Evolutionary conservation across 2,888 invertebrate species (phyloP).

Genomic region (Phortica okadai): DNA sequence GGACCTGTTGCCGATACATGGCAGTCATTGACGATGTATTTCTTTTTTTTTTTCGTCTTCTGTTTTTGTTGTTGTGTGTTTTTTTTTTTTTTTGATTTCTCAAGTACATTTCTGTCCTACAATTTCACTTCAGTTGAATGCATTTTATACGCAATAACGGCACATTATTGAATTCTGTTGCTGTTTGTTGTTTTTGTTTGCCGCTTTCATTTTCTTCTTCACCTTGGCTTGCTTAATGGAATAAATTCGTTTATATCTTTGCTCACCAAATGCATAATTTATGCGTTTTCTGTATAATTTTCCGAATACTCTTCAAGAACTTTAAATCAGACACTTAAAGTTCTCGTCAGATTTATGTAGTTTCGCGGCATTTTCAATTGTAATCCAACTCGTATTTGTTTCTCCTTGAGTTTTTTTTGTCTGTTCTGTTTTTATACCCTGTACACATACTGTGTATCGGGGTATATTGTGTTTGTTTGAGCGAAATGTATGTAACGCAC

Average conservation of each 20-base stretch:
- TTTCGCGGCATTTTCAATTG: neutral
- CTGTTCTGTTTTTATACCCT: too few species aligned
- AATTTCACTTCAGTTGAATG: neutral
- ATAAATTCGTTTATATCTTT: neutral
- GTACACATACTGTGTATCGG: too few species aligned
- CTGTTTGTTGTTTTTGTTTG: neutral
- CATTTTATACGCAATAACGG: neutral
- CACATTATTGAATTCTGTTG: neutral
- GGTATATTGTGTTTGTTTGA: too few species aligned
- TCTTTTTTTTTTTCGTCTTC: constrained; percentile 16
- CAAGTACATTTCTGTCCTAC: neutral
- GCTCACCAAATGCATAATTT: neutral
- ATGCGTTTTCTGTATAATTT: constrained; percentile 13
- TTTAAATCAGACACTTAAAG: neutral
- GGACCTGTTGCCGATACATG: constrained; percentile 20
- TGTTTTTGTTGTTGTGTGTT: neutral
- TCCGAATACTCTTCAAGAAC: neutral
- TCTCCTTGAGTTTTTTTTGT: constrained; percentile 20
- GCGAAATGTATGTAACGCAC: too few species aligned
- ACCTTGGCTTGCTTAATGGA: constrained; percentile 10
- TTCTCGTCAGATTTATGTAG: neutral
- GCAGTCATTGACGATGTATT: neutral
- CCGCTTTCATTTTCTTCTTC: constrained; percentile 6
- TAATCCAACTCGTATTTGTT: constrained; percentile 16
- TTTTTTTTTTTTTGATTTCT: neutral